Conservation (phyloP, 30 jellyfish, hydroid and myxozoan genomes). For the Mastigias papua region DNA sequence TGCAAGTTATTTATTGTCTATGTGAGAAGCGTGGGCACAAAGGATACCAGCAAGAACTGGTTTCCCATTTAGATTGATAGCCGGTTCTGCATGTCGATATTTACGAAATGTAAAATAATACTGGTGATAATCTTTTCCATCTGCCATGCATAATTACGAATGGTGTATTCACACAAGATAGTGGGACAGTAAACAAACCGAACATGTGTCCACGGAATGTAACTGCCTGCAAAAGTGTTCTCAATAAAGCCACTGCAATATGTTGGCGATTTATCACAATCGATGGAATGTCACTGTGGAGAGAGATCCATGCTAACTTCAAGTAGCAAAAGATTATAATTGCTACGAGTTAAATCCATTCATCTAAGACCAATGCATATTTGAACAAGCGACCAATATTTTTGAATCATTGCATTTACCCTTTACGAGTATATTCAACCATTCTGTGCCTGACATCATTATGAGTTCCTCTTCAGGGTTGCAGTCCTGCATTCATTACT, state of each 20-base stretch:
- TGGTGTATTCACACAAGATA: neutral
- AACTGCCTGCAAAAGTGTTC: neutral
- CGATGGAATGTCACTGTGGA: too few species aligned
- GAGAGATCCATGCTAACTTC: too few species aligned
- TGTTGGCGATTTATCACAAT: neutral
- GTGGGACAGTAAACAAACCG: slow-evolving; percentile 6
- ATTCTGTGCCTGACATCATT: too few species aligned
- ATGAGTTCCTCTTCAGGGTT: too few species aligned
- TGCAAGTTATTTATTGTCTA: too few species aligned
- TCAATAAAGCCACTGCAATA: neutral
- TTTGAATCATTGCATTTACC: too few species aligned
- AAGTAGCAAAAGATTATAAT: too few species aligned
- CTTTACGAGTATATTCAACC: too few species aligned
- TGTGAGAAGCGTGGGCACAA: neutral
- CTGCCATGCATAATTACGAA: neutral
- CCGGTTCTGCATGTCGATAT: neutral
- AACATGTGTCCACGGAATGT: slow-evolving; percentile 20
- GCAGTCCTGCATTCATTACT: too few species aligned
- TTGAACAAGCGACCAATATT: too few species aligned
- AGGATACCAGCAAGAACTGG: slow-evolving; percentile 18
- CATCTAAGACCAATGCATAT: too few species aligned
- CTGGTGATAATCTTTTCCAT: slow-evolving; percentile 23
- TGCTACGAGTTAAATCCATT: too few species aligned
- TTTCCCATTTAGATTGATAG: neutral
- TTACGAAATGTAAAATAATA: neutral